Evolutionary conservation across 1,140 invertebrate genomes (phyloP), one percentile per base, ranked within the genome.

Genomic region (Bombus terrestris): DNA sequence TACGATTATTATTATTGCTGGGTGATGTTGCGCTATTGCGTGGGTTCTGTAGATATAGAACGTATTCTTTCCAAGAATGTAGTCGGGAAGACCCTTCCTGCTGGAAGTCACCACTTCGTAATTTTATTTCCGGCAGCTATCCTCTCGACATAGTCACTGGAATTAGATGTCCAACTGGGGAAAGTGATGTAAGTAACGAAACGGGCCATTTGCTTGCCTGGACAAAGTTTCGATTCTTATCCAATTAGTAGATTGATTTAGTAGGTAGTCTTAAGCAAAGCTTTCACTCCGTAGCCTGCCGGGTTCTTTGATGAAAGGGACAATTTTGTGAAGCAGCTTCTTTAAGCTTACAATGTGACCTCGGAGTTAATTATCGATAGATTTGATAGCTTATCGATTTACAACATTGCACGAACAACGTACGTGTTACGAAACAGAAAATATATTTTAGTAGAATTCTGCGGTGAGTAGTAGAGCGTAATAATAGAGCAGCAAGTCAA

Each of bases 1-100:
- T 92, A 92, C 89, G 92, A 86, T 92, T 92, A 92, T 92, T 92
- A 88, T 89, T 85, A 88, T 91, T 87, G 73, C 86, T 47, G 41
- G 64, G 69, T 86, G 84, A 87, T 84, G 86, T 68, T 8, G n/a
- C 77, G 69, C 72, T 79, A 80, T 87, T 72, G 81, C 80, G 43
- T 76, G 64, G 73, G n/a, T 75, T 32, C 53, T 79, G 53, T 82
- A 90, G 79, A 90, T 81, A 81, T 78, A 87, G 85, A 87, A 89
- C 85, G 81, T 76, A 80, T 79, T 85, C 62, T 68, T 64, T 28
- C 53, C 35, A 64, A 37, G 57, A 69, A 72, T 69, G 59, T 8
- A 74, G 47, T 28, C 5, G 68, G 22, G 28, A 3, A 41, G 32
- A 66, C 12, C 28, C 39, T 53, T 62, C 53, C 74, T 25, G 28